Evolutionary conservation across 2,888 invertebrate genomes (phyloP).

Genomic region (Notocelia uddmanniana): DNA sequence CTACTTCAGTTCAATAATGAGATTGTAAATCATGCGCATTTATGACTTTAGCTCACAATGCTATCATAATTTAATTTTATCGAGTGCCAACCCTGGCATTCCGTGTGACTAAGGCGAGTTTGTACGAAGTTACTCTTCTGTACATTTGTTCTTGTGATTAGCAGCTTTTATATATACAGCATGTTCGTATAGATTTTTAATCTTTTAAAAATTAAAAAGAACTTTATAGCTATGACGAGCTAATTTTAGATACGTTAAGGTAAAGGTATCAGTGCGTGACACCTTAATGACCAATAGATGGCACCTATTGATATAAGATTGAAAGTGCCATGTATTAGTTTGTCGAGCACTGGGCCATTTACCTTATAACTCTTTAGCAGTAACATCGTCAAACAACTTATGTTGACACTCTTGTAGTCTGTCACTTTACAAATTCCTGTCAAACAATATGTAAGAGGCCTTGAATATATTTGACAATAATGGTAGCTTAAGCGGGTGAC

Average conservation of each 20-base stretch:
- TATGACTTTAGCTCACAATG: conserved; percentile 2
- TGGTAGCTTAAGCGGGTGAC: conserved; percentile 62
- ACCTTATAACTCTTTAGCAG: too few relatives aligned
- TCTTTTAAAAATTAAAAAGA: too few relatives aligned
- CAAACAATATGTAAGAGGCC: conserved; percentile 62
- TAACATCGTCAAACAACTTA: not conserved
- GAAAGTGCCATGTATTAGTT: too few relatives aligned
- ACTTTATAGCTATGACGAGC: too few relatives aligned
- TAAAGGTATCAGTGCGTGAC: too few relatives aligned
- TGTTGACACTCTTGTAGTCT: conserved; percentile 29
- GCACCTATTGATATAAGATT: too few relatives aligned
- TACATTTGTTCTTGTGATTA: not conserved
- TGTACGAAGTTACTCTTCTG: conserved; percentile 9
- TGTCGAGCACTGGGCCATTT: too few relatives aligned
- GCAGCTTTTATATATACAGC: too few relatives aligned
- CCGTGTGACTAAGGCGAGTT: not conserved
- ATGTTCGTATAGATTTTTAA: too few relatives aligned
- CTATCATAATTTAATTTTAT: not conserved
- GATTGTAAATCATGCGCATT: not conserved
- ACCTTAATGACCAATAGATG: too few relatives aligned
- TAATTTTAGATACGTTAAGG: too few relatives aligned
- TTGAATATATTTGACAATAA: conserved; percentile 70
- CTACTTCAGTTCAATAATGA: not conserved
- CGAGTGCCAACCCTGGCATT: conserved; percentile 17
- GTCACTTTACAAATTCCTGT: conserved; percentile 52